Base-by-base conservation (phyloP, 1,140 invertebrate species). In the Cyrtorhinus lividipennis region DNA sequence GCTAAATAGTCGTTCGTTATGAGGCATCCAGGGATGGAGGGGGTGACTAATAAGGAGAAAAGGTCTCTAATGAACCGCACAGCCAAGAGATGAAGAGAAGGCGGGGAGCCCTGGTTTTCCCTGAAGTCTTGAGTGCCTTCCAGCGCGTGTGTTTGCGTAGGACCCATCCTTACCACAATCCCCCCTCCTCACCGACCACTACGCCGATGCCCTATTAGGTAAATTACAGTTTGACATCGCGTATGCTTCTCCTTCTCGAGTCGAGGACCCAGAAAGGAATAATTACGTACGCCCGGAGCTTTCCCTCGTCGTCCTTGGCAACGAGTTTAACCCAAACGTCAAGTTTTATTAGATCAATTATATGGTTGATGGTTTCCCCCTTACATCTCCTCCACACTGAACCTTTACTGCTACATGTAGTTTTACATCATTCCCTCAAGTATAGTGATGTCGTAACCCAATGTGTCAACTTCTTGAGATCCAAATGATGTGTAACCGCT, bases 1-100 rank as follows among this genome's bases (percentile, higher is more conserved):
- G 56, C 56, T 58, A 58, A 58, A 58, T 58, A 58, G 56, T 58
- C 56, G 56, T 58, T 58, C 56, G 25, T 58, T 58, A 58, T 58
- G 25, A 24, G 24, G 20, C 5, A 58, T 8, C 22, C 12, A 8
- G 5, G 2, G 56, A 26, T 10, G 25, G 25, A 58, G 56, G 56
- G 56, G 24, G 12, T 25, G 22, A 5, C 56, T 58, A 58, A 58
- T 58, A 58, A 58, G 56, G 10, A 10, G 56, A 58, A 58, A 58
- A 58, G 56, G 56, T 58, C 56, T 58, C 56, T 58, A 58, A 58
- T 58, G 56, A 58, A 58, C 56, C 56, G 22, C 56, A 58, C 56
- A 10, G n/a, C n/a, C n/a, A n/a, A n/a, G n/a, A n/a, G n/a, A n/a
- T n/a, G n/a, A n/a, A n/a, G n/a, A n/a, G n/a, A n/a, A n/a, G n/a